Evolutionary conservation across 2,888 invertebrate species (phyloP), one percentile per base, ranked within the genome.

Genomic region (Microctonus aethiopoides): DNA sequence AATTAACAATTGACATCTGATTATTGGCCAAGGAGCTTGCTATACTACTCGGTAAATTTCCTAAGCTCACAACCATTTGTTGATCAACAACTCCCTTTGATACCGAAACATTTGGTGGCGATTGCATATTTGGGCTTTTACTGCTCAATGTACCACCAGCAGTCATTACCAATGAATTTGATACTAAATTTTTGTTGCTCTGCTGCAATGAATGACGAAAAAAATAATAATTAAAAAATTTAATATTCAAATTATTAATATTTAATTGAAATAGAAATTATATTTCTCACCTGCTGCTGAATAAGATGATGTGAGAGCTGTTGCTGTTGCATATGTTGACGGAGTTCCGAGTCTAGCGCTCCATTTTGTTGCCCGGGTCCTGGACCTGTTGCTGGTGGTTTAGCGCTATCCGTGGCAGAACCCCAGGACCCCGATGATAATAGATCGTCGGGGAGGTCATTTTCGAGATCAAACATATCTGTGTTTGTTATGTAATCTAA

Each of bases 371-470:
- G 90, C 74, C 94, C 94, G 67, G 94, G 94, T 29, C 95, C 95
- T 9, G 94, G 94, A 32, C 94, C 95, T 81, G 94, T 94, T 26
- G 93, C 94, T 29, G 94, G 93, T 75, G 94, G 94, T 86, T 94
- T 94, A 73, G 91, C 91, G 70, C 91, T 89, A 72, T 93, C 93
- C 39, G 87, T 85, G 34, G 87, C 84, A 68, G 90, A 86, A 73
- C 92, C 91, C 94, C 95, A 95, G 79, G 92, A 91, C 77, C 92
- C 90, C 70, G 92, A 91, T 67, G 91, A 90, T 87, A 95, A 93
- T 77, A 97, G 89, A 87, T 96, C 96, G 88, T 96, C 96, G 57
- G 96, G 96, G 80, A 97, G 91, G 87, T 95, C 94, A 88, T 95
- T 95, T 88, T 96, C 96, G 87, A 96, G 90, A 88, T 95, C 94